phyloP scores from a whole-genome alignment of 2,797 vertebrate genomes.

The Ceyx erithaca region DNA sequence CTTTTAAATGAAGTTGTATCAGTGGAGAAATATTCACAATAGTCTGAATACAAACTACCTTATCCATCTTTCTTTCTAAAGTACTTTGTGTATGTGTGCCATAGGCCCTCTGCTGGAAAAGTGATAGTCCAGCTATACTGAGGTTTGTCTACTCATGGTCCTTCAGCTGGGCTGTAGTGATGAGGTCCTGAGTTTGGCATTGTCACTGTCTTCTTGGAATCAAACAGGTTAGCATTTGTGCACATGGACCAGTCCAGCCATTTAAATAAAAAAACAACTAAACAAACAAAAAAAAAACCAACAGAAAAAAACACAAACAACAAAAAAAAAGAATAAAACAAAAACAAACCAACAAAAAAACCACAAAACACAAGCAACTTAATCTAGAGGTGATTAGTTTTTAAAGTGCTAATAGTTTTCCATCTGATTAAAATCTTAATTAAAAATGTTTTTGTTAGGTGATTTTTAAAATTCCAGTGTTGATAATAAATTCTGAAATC shows the following conservation, averaged over 20 bases:
- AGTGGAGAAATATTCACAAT: not conserved
- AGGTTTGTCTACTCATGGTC: not conserved
- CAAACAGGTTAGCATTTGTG: not conserved
- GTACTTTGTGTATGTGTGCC: not conserved
- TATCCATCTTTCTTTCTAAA: not conserved
- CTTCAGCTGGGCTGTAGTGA: not conserved
- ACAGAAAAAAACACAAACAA: not conserved
- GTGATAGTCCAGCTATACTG: not conserved
- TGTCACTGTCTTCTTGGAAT: not conserved
- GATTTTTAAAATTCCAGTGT: constrained; percentile 40
- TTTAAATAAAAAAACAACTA: not conserved
- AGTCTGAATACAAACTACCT: not conserved
- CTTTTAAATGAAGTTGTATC: not conserved
- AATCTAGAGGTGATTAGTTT: not conserved
- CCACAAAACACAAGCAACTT: not conserved
- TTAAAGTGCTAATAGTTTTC: constrained; percentile 24
- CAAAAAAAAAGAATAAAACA: not conserved
- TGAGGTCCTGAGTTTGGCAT: not conserved
- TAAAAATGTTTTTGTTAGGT: constrained; percentile 56
- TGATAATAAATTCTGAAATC: constrained; percentile 70
- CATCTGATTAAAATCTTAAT: constrained; percentile 62
- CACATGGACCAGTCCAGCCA: not conserved
- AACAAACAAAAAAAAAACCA: not conserved
- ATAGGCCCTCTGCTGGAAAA: constrained; percentile 1
- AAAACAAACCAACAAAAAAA: not conserved